Percentiles rank a stretch among this genome's conserved stretches.
These are phyloP conservation scores for Thermophis baileyi DNA, from an alignment of 2,113 vertebrate species.

Conservation along the genomic window DNA sequence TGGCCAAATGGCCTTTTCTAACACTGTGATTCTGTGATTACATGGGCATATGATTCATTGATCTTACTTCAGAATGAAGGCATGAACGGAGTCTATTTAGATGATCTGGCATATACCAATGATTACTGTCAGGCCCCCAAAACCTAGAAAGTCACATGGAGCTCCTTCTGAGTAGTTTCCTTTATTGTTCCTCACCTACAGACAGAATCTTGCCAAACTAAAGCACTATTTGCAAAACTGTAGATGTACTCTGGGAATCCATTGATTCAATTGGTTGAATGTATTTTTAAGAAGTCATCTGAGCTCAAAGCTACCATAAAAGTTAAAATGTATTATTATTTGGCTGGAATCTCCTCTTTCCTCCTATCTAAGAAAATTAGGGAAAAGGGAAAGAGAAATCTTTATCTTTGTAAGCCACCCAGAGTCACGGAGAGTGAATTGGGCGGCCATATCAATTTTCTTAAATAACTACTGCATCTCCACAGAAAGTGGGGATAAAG, in stretches of 20 bases:
- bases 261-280: not conserved
- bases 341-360: not conserved
- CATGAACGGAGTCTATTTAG: not conserved
- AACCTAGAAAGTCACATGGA: not conserved
- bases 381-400: not conserved
- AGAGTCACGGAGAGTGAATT: not conserved
- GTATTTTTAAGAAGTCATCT: not conserved
- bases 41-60: not conserved
- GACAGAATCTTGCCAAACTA: too few relatives aligned
- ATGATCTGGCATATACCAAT: not conserved
- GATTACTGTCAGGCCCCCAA: not conserved
- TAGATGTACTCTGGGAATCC: not conserved
- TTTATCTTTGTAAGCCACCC: too few relatives aligned
- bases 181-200: not conserved
- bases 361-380: not conserved
- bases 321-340: not conserved
- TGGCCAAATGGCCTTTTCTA: not conserved
- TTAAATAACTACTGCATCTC: not conserved
- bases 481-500: not conserved
- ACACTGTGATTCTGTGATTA: not conserved
- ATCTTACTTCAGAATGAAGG: not conserved
- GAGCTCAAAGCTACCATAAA: not conserved
- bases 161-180: not conserved
- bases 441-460: not conserved
- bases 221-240: not conserved